Evolutionary conservation across 2,113 vertebrate genomes (phyloP), one percentile per base, ranked within the genome.

Genomic region (Hippocampus abdominalis): DNA sequence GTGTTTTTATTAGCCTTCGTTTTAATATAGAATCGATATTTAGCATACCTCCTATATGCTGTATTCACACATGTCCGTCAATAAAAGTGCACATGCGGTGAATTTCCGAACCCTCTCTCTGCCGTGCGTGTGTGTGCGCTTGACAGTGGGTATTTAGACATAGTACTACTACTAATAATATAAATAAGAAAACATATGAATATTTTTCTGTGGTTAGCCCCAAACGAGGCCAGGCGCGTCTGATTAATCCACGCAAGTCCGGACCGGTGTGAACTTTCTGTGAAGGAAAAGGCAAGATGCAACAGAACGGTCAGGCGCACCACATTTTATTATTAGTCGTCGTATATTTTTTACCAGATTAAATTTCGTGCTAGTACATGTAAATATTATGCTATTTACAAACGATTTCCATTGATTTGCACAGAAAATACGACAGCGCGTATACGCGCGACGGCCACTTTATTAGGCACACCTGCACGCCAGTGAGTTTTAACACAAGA

Each of bases 231-330:
- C 81, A 73, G 77, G 85, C 75, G 80, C 78, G 78, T 40, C 77
- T 85, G 81, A 83, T 89, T 85, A 84, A 87, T 87, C 83, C 83
- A 64, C 70, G 69, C 48, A 84, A 80, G 72, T 71, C 83, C 78
- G 67, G 73, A 79, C 76, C 70, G 75, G 80, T 75, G 84, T 81
- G 78, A 65, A 54, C 60, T 75, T 67, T 40, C 56, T 62, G 65
- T 66, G 10, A 1, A n/a, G 39, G 49, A 68, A 46, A 11, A 44
- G 42, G 21, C 67, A 42, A 40, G 11, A 21, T 13, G 3, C 60
- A n/a, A 5, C 36, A 4, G 7, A 12, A 29, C 11, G 18, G 16
- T 56, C 23, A 27, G 27, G 21, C 8, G 16, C 59, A 29, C 36
- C 5, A 32, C 11, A 16, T 27, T 59, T 54, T 11, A 10, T 54